These are phyloP conservation scores for Ophioderma brevispina DNA, from an alignment of 35 echinoderm and acorn worm species.

Conservation along the genomic window DNA sequence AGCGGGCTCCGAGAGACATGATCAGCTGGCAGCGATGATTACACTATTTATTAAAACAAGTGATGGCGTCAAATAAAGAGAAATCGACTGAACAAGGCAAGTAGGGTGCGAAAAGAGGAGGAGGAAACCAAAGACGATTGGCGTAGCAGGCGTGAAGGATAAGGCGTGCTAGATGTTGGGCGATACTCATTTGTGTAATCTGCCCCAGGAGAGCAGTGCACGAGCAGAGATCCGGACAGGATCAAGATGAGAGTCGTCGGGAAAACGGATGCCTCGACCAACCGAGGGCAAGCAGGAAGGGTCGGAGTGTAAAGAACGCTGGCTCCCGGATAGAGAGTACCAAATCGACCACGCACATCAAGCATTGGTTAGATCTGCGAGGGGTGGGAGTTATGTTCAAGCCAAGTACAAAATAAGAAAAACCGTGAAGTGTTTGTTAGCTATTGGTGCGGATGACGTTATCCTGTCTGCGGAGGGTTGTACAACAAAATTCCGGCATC, in stretches of 20 bases:
- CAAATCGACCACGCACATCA: background rate
- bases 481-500: background rate
- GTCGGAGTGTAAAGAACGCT: background rate
- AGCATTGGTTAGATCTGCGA: background rate
- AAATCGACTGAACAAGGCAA: background rate
- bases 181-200: background rate
- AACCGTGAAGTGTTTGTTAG: background rate
- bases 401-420: background rate
- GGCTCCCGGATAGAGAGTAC: too few relatives aligned
- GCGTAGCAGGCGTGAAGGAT: background rate
- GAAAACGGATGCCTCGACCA: background rate
- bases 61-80: background rate
- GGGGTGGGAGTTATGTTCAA: background rate
- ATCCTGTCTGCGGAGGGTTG: background rate
- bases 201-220: background rate
- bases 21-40: background rate
- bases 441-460: too few relatives aligned
- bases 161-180: background rate
- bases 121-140: background rate
- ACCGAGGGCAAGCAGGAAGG: background rate
- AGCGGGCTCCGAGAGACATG: background rate
- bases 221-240: background rate
- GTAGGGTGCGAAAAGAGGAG: background rate
- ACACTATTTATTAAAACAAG: background rate
- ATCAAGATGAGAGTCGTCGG: background rate